Conservation (phyloP, 2,888 invertebrate species). For the Thecophora atra region DNA sequence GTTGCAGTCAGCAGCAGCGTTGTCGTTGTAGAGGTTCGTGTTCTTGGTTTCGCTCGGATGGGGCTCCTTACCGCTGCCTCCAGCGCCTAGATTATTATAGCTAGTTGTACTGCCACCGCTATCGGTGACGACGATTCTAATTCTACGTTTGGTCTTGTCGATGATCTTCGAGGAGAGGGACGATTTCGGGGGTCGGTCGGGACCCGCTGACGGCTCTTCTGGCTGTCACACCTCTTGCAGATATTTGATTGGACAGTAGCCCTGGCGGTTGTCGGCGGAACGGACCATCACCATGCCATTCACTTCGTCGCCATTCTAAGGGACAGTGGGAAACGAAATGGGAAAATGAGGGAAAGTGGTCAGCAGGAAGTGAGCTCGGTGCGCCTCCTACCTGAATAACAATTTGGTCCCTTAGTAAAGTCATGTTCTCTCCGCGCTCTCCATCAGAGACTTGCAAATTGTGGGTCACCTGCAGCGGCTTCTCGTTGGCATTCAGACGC, state of each 20-base stretch:
- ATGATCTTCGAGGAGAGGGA: constrained; percentile 59
- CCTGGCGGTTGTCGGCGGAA: constrained; percentile 91
- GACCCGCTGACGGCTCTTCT: constrained; percentile 64
- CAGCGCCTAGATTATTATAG: constrained; percentile 51
- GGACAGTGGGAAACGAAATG: not conserved
- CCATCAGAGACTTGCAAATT: constrained; percentile 88
- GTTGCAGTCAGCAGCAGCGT: constrained; percentile 37
- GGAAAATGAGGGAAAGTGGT: constrained; percentile 26
- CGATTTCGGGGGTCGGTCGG: constrained; percentile 59
- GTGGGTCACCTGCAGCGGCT: constrained; percentile 89
- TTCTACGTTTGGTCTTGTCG: constrained; percentile 65
- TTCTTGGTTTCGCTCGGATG: constrained; percentile 51
- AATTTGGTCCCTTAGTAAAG: constrained; percentile 90
- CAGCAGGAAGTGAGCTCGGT: too few species aligned
- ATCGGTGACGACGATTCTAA: constrained; percentile 63
- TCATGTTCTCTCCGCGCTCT: constrained; percentile 73
- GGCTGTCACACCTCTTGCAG: constrained; percentile 93
- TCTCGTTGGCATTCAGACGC: constrained; percentile 87
- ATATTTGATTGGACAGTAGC: constrained; percentile 92
- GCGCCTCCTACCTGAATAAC: constrained; percentile 74
- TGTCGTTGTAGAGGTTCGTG: constrained; percentile 51
- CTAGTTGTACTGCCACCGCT: constrained; percentile 53
- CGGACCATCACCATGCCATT: constrained; percentile 95
- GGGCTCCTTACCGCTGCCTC: constrained; percentile 37
- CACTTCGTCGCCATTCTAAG: constrained; percentile 82